Conservation (phyloP, 30 jellyfish, hydroid and myxozoan genomes). For the Turritopsis dohrnii region DNA sequence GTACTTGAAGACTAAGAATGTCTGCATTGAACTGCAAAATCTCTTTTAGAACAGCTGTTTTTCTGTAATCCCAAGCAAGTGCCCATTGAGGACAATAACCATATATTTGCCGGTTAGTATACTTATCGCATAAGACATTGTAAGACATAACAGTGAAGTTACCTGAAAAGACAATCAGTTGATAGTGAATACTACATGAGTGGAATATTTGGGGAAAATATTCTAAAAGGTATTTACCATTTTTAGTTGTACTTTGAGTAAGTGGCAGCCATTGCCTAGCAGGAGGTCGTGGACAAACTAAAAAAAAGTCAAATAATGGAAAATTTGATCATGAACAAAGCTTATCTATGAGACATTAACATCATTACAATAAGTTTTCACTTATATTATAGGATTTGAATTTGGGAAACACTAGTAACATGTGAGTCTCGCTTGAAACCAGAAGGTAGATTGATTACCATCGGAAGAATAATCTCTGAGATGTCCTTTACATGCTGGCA, state of each 20-base stretch:
- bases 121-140: conserved; percentile 83
- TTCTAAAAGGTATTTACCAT: conserved; percentile 24
- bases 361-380: no score
- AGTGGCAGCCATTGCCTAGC: conserved; percentile 83
- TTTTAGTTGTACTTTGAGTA: conserved; percentile 42
- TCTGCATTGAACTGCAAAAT: conserved; percentile 90
- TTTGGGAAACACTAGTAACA: no score
- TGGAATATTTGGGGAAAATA: no score
- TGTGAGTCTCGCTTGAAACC: no score
- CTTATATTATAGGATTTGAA: no score
- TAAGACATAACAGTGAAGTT: conserved; percentile 91
- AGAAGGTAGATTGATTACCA: no score
- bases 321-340: no score
- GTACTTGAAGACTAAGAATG: conserved; percentile 69
- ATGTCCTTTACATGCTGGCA: no score
- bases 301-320: conserved; percentile 15
- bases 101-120: conserved; percentile 71
- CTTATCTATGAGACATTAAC: no score
- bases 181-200: neutral
- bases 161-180: conserved; percentile 20
- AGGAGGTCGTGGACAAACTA: conserved; percentile 97
- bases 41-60: conserved; percentile 73
- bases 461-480: no score
- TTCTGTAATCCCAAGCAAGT: conserved; percentile 82
- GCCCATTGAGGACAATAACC: conserved; percentile 99